phyloP scores from a whole-genome alignment of 2,888 invertebrate species.

The Scaeva pyrastri region DNA sequence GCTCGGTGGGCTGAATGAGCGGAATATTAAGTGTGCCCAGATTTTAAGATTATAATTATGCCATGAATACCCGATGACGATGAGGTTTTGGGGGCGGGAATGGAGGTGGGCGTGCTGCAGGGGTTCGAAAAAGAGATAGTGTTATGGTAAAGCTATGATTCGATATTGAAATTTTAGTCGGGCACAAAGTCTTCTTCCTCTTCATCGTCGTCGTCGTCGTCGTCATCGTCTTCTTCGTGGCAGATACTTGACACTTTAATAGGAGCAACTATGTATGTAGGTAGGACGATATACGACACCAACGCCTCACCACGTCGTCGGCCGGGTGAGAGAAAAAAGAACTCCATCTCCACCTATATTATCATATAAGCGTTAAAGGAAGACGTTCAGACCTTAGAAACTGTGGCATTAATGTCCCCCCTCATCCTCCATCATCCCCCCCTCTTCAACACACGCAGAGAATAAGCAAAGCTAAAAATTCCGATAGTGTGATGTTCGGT shows the following conservation, averaged over 20 bases:
- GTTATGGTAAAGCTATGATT: conserved; percentile 53
- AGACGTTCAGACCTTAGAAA: conserved; percentile 36
- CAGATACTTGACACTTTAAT: conserved; percentile 72
- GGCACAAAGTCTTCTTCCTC: conserved; percentile 59
- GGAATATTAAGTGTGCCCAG: conserved; percentile 75
- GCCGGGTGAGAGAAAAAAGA: background rate
- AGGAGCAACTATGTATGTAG: background rate
- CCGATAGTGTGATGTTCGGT: conserved; percentile 44
- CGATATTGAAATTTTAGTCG: conserved; percentile 74
- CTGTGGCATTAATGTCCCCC: conserved; percentile 57
- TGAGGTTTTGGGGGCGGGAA: background rate
- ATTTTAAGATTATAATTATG: conserved; percentile 76
- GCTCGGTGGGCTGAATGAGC: conserved; percentile 53
- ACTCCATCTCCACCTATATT: background rate
- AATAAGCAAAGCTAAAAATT: conserved; percentile 38
- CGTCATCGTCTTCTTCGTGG: background rate
- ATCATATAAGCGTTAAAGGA: conserved; percentile 5
- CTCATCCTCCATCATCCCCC: conserved; percentile 24
- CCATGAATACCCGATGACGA: conserved; percentile 73
- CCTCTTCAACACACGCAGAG: conserved; percentile 25
- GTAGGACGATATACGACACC: background rate
- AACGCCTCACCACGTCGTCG: background rate
- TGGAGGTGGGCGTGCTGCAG: background rate
- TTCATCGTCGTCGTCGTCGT: too few relatives aligned
- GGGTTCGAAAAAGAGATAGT: conserved; percentile 29